Percentiles rank a stretch among this genome's conserved stretches.
Conservation (phyloP, 2,888 invertebrate genomes). For the Drosophila tanythrix region DNA sequence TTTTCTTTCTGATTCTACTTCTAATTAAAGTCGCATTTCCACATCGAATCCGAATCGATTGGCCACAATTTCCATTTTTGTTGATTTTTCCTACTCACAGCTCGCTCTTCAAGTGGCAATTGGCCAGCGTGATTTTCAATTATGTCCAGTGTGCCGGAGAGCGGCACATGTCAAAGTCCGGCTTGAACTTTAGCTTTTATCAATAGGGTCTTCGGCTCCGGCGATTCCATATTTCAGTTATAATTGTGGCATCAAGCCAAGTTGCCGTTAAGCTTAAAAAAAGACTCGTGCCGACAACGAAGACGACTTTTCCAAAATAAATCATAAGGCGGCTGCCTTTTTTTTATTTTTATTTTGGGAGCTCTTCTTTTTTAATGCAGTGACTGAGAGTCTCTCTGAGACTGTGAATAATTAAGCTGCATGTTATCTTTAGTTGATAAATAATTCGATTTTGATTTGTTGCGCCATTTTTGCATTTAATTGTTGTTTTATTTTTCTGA, state of each 20-base stretch:
- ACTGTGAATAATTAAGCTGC: slow-evolving; percentile 72
- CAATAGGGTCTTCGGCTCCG: slow-evolving; percentile 7
- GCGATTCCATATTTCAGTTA: slow-evolving; percentile 36
- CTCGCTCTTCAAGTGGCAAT: slow-evolving; percentile 63
- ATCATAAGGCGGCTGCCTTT: slow-evolving; percentile 17
- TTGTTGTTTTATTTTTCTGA: slow-evolving; percentile 63
- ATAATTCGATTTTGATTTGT: slow-evolving; percentile 74
- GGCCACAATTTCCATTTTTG: slow-evolving; percentile 77
- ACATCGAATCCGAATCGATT: slow-evolving; percentile 62
- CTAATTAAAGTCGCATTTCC: slow-evolving; percentile 73
- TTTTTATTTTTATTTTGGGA: slow-evolving; percentile 6
- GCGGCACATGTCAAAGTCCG: slow-evolving; percentile 72
- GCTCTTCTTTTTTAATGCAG: slow-evolving; percentile 25
- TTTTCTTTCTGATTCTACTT: slow-evolving; percentile 37
- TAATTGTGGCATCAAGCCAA: slow-evolving; percentile 67
- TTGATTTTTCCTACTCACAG: slow-evolving; percentile 62
- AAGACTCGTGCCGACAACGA: slow-evolving; percentile 61
- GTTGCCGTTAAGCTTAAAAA: slow-evolving; percentile 63
- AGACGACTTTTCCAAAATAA: slow-evolving; percentile 51
- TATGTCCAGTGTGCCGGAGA: slow-evolving; percentile 42
- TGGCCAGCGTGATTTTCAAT: slow-evolving; percentile 77
- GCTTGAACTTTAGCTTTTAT: slow-evolving; percentile 20
- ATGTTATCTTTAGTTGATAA: slow-evolving; percentile 72
- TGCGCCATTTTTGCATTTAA: slow-evolving; percentile 79
- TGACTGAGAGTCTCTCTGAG: background rate